Evolutionary conservation across 2,888 invertebrate species (phyloP), one percentile per base, ranked within the genome.

Genomic region (Ochlodes sylvanus): DNA sequence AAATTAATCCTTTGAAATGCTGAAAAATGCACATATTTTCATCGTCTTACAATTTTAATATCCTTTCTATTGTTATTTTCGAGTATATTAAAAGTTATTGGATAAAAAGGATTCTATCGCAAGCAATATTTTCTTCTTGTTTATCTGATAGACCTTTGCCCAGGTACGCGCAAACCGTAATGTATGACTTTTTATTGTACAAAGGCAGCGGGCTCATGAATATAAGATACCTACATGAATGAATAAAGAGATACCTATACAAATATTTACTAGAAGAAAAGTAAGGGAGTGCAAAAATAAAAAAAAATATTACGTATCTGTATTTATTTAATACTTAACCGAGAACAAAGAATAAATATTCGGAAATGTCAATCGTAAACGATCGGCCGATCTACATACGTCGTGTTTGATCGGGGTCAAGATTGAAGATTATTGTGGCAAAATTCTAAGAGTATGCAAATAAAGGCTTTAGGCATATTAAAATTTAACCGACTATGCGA

Each of bases 131-230:
- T 66, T 60, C 41, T 34, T 50, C 32, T n/a, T 21, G 32, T 56
- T 63, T 47, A 66, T 60, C 52, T 44, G 42, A 60, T 54, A 52
- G 41, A 66, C 42, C 60, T 44, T 44, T 60, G 52, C 19, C 54
- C 52, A 66, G 50, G 34, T 58, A 58, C 41, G 42, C 52, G 58
- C 58, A 41, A 65, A 60, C 60, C 42, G 21, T 66, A 58, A 42
- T 42, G 42, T 60, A 66, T 54, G 66, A 54, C 60, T 60, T 66
- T 65, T 66, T 66, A 67, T 67, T 67, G 54, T 67, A 61, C 60
- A 61, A 61, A 67, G 66, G 60, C 66, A 54, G 44, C 27, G 50
- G 19, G 54, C 66, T 67, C 66, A 67, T 67, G 67, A 67, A 67
- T 67, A 67, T 67, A 67, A 66, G 21, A 52, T 52, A 52, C 52